Percentiles rank a stretch among this genome's conserved stretches.
These are phyloP conservation scores for Pseudomyrmex flavicornis DNA, from an alignment of 1,140 invertebrate species.

Conservation along the genomic window DNA sequence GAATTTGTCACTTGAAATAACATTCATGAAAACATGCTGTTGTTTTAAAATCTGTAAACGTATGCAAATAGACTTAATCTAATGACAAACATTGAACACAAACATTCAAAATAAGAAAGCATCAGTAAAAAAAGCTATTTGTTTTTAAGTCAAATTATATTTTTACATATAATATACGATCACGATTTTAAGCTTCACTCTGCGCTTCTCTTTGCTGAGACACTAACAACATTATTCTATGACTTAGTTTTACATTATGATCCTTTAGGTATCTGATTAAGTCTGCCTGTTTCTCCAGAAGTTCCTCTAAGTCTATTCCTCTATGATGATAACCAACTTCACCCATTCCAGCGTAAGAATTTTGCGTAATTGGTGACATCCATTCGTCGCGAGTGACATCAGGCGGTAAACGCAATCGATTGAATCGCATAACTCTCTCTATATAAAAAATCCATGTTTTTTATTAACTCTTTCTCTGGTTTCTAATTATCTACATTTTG, in stretches of 20 bases:
- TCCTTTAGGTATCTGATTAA: conserved; percentile 85
- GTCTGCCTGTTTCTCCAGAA: conserved; percentile 88
- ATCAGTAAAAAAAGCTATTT: too few relatives aligned
- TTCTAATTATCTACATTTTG: not conserved
- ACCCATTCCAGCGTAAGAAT: conserved; percentile 83
- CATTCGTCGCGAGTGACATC: conserved; percentile 87
- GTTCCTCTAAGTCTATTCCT: conserved; percentile 86
- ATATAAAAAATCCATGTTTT: conserved; percentile 31
- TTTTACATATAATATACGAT: not conserved
- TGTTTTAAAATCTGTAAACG: not conserved
- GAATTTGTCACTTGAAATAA: conserved; percentile 13
- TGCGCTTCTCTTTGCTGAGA: conserved; percentile 67
- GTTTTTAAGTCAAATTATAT: too few relatives aligned
- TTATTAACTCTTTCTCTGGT: not conserved
- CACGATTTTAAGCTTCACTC: not conserved
- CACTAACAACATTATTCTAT: conserved; percentile 82
- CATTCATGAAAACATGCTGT: not conserved
- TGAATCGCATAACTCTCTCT: conserved; percentile 87
- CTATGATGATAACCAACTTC: conserved; percentile 87
- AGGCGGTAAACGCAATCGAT: conserved; percentile 85
- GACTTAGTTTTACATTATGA: conserved; percentile 83
- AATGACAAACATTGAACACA: too few relatives aligned
- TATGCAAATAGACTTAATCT: too few relatives aligned
- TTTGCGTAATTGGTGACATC: conserved; percentile 84
- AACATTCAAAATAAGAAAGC: too few relatives aligned